These are phyloP conservation scores for Troides helena DNA, from an alignment of 2,888 invertebrate genomes.

Conservation along the genomic window DNA sequence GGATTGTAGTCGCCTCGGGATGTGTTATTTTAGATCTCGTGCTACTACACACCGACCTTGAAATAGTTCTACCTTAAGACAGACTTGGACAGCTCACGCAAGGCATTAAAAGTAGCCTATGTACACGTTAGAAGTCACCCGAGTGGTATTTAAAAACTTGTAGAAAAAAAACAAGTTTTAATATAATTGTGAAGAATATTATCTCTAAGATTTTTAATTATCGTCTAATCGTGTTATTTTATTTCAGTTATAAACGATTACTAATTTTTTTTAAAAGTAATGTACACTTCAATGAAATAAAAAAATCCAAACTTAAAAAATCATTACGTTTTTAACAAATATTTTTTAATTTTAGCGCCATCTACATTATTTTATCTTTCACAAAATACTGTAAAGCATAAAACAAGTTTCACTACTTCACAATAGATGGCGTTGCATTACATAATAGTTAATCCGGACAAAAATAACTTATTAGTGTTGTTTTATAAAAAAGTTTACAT, in stretches of 20 bases:
- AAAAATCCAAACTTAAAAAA: too few species aligned
- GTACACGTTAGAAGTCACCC: not conserved
- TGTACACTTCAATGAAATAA: too few species aligned
- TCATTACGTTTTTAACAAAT: not conserved
- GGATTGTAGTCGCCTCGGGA: not conserved
- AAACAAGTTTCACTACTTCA: slow-evolving; percentile 8
- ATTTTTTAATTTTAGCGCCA: slow-evolving; percentile 1
- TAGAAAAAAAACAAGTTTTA: not conserved
- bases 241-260: too few species aligned
- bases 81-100: slow-evolving; percentile 1
- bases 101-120: too few species aligned
- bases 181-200: too few species aligned
- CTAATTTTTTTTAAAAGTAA: too few species aligned
- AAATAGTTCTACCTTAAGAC: slow-evolving; percentile 44
- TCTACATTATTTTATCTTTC: not conserved
- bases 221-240: too few species aligned
- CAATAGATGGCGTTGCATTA: slow-evolving; percentile 15
- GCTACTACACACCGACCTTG: slow-evolving; percentile 45
- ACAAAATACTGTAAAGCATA: not conserved
- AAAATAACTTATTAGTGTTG: too few species aligned
- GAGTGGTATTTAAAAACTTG: not conserved
- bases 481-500: too few species aligned
- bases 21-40: slow-evolving; percentile 42
- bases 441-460: too few species aligned
- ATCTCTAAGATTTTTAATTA: too few species aligned